Conservation (phyloP, 1,140 invertebrate genomes). For the Lasaia peninsularis region DNA sequence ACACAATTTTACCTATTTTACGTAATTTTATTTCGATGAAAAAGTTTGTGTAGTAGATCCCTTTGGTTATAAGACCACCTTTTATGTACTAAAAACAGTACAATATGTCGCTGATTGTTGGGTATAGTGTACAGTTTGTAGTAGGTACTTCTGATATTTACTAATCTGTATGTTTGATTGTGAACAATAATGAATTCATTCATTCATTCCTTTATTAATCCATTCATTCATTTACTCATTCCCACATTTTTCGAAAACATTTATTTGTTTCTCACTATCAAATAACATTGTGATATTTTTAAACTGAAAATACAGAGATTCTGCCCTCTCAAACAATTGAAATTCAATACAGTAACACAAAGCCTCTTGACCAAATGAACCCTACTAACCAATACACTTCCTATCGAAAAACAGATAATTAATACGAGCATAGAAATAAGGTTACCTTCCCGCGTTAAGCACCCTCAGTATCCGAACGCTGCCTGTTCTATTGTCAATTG, state of each 20-base stretch:
- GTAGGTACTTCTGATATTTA: too few species aligned
- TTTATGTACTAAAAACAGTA: too few species aligned
- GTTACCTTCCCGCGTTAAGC: slow-evolving; percentile 31
- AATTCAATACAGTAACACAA: slow-evolving; percentile 4
- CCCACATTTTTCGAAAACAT: not conserved
- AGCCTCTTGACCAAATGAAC: not conserved
- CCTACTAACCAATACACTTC: slow-evolving; percentile 12
- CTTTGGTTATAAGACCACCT: too few species aligned
- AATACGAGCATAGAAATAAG: slow-evolving; percentile 30
- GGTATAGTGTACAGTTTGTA: too few species aligned
- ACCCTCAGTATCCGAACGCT: slow-evolving; percentile 39
- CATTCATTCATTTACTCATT: too few species aligned
- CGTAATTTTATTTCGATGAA: too few species aligned
- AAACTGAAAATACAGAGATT: not conserved
- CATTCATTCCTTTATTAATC: too few species aligned
- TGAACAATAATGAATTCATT: too few species aligned
- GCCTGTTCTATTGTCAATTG: slow-evolving; percentile 42
- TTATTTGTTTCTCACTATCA: not conserved
- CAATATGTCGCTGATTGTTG: too few species aligned
- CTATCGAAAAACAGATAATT: slow-evolving; percentile 28
- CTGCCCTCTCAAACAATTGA: not conserved
- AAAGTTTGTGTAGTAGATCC: too few species aligned
- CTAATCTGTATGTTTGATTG: too few species aligned
- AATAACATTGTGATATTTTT: not conserved
- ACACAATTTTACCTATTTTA: too few species aligned